These are phyloP conservation scores for Hapalemur alaotrensis DNA, from an alignment of 2,797 vertebrate genomes.

Conservation along the genomic window DNA sequence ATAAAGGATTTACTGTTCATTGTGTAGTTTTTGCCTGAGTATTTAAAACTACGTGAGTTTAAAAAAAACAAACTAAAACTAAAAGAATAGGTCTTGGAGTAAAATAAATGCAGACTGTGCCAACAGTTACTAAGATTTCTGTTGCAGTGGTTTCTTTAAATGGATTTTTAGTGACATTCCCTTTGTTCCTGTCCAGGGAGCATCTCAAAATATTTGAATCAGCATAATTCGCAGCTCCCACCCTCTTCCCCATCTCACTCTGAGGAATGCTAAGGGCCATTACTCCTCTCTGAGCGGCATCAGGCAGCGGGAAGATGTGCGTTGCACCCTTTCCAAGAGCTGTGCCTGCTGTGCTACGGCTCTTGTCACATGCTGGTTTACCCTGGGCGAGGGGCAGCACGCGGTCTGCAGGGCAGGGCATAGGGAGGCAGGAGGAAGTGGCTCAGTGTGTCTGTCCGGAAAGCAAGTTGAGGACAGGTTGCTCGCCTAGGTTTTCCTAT, in stretches of 20 bases:
- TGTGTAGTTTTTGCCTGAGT: neutral
- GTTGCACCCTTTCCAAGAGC: neutral
- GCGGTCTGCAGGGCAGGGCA: neutral
- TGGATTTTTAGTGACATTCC: neutral
- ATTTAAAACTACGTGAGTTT: neutral
- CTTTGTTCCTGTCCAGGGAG: slow-evolving; percentile 63
- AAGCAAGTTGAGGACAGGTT: neutral
- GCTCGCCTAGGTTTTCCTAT: neutral
- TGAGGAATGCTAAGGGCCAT: slow-evolving; percentile 45
- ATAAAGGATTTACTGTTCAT: neutral
- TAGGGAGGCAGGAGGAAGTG: neutral
- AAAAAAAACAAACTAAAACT: neutral
- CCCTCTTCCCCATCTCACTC: neutral
- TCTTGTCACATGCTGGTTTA: neutral
- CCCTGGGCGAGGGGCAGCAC: neutral
- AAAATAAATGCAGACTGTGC: neutral
- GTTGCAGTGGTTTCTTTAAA: neutral
- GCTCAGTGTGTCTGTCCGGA: fast-evolving
- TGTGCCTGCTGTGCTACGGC: neutral
- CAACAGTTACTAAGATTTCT: neutral
- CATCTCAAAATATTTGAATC: slow-evolving; percentile 51
- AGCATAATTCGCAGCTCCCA: neutral
- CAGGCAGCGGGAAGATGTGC: neutral
- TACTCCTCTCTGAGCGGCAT: neutral
- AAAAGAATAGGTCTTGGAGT: neutral